Base-by-base conservation (phyloP, 2,113 vertebrate genomes). In the Megaceryle maxima region DNA sequence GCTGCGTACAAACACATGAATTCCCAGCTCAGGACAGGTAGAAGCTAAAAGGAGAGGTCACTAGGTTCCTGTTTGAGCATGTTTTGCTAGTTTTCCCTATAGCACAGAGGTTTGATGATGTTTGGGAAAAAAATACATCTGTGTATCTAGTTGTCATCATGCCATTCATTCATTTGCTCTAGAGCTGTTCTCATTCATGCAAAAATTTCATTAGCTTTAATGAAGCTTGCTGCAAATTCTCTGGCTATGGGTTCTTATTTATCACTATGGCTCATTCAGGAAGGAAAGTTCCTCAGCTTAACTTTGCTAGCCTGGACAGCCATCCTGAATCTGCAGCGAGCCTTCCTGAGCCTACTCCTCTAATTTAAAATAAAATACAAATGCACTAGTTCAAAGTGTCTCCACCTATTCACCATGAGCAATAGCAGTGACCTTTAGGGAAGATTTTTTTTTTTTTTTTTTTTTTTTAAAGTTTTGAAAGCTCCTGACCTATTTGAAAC, bases 231-330 rank as follows among this genome's bases (percentile, higher is more conserved):
- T 78, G 43, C 10, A 69, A 19, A 22, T 76, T 68, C 53, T 64
- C 41, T 79, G 26, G 51, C 17, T 18, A 11, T 28, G n/a, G 50
- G 68, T 9, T 69, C 73, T 76, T 51, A 33, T 29, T 77, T 17
- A 17, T 3, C 8, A 2, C 22, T 72, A 1, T 1, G 3, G 13
- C 26, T 83, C 9, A 24, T 62, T 21, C 1, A 56, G 35, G 35
- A 25, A 37, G 33, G 39, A 7, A 55, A 2, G 5, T 51, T 15
- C 43, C 44, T 50, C 28, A 67, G n/a, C 21, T 21, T 50, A 50
- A 9, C 28, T 79, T 53, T 37, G 13, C 17, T 7, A 41, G 28
- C 3, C 28, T 82, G 24, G 50, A 64, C 13, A 60, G 17, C 9
- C 33, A 13, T 31, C 70, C 75, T n/a, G 51, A 43, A 29, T 26